A percentile compares a stretch with the other conserved stretches of the same genome.
Conservation (phyloP, 2,797 vertebrate genomes). For the Esox lucius region DNA sequence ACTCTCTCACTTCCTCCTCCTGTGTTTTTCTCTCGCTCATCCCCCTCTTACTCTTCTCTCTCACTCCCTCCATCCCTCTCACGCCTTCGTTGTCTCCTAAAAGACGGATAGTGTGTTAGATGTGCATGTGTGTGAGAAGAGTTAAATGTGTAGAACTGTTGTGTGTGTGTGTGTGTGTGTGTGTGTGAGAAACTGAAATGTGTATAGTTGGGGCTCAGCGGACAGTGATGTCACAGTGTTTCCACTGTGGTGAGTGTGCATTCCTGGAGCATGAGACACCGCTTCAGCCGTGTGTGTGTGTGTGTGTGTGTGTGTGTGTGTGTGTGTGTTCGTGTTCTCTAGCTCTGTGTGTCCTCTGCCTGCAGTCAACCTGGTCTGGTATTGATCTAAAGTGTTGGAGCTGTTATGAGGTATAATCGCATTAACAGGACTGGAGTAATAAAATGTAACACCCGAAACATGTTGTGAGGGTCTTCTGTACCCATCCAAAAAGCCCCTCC, state of each 20-base stretch:
- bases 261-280: conserved; percentile 72
- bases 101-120: conserved; percentile 19
- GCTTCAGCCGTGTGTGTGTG: conserved; percentile 17
- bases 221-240: conserved; percentile 76
- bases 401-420: not conserved
- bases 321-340: conserved; percentile 34
- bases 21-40: not conserved
- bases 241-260: conserved; percentile 60
- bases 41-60: not conserved
- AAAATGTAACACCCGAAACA: not conserved
- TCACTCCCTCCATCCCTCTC: not conserved
- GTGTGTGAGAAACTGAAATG: conserved; percentile 18
- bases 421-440: not conserved
- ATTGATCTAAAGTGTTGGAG: not conserved
- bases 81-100: not conserved
- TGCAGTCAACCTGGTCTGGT: not conserved
- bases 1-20: conserved; percentile 3
- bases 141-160: too few relatives aligned
- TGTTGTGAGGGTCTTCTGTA: not conserved
- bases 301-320: conserved; percentile 27
- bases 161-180: not conserved
- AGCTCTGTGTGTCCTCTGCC: conserved; percentile 34
- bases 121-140: not conserved
- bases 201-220: conserved; percentile 53
- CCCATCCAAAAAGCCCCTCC: not conserved